phyloP scores from a whole-genome alignment of 2,888 invertebrate genomes.

The Neoaliturus tenellus region DNA sequence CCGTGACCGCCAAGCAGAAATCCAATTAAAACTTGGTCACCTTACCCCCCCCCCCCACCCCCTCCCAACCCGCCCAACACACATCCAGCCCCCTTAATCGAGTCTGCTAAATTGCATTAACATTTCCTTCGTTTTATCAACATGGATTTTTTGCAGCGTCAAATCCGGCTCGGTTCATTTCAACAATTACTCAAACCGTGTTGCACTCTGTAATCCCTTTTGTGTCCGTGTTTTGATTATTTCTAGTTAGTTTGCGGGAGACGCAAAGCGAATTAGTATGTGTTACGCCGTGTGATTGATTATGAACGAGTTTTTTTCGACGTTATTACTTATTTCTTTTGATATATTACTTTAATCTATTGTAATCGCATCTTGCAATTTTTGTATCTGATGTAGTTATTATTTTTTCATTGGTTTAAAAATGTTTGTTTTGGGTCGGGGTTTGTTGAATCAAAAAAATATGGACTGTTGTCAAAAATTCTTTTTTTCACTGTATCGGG shows the following conservation, averaged over 20 bases:
- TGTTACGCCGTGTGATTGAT: not conserved
- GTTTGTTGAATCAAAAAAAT: no score
- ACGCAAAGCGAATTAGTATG: not conserved
- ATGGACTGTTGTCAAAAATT: no score
- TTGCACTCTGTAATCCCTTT: not conserved
- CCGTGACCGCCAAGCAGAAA: constrained; percentile 57
- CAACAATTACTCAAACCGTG: not conserved
- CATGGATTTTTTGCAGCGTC: not conserved
- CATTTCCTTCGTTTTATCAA: constrained; percentile 42
- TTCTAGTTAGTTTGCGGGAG: not conserved
- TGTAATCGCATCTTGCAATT: no score
- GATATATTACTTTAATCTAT: no score
- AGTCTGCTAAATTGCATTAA: constrained; percentile 41
- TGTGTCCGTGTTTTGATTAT: not conserved
- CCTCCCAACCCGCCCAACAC: constrained; percentile 51
- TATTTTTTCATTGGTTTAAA: no score
- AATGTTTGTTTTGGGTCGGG: no score
- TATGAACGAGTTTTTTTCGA: not conserved
- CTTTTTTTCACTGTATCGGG: no score
- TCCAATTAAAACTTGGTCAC: constrained; percentile 61
- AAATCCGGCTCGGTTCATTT: not conserved
- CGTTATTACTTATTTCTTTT: no score
- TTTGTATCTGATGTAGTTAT: no score
- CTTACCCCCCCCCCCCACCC: constrained; percentile 50
- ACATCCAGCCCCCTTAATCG: constrained; percentile 48